phyloP scores from a whole-genome alignment of 1,140 invertebrate genomes.

The Drosophila auraria region DNA sequence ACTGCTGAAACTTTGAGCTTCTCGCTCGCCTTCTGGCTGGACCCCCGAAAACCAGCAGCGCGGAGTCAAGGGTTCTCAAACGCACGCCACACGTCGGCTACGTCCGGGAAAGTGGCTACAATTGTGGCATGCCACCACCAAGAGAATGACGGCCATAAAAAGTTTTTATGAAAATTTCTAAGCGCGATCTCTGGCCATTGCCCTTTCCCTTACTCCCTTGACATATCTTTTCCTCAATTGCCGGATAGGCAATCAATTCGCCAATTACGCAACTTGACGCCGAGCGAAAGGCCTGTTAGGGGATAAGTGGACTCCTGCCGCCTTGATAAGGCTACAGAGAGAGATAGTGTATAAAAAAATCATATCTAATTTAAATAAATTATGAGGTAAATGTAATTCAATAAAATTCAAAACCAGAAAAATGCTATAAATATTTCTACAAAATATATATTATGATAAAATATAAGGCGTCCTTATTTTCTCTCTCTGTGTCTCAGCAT shows the following conservation, averaged over 20 bases:
- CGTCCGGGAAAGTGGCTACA: constrained; percentile 69
- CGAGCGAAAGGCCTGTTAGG: constrained; percentile 27
- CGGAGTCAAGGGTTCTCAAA: constrained; percentile 9
- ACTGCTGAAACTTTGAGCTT: constrained; percentile 51
- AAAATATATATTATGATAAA: background rate
- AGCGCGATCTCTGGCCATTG: constrained; percentile 34
- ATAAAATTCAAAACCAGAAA: background rate
- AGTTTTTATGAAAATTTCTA: constrained; percentile 80
- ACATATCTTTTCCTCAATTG: constrained; percentile 27
- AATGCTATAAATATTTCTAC: background rate
- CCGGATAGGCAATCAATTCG: constrained; percentile 70
- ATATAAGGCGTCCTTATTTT: background rate
- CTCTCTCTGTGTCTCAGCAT: constrained; percentile 1
- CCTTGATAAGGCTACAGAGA: background rate
- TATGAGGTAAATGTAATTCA: background rate
- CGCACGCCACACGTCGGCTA: constrained; percentile 39
- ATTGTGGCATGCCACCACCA: constrained; percentile 56
- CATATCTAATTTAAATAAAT: background rate
- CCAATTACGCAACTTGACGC: constrained; percentile 65
- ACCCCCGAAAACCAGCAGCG: background rate
- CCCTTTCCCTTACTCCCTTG: background rate
- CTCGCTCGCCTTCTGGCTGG: constrained; percentile 16
- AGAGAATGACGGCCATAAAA: constrained; percentile 76
- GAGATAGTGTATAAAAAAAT: background rate
- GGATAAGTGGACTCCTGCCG: constrained; percentile 28